A percentile compares a stretch with the other conserved stretches of the same genome.
These are phyloP conservation scores for Pseudorhombus dupliciocellatus DNA, from an alignment of 2,113 vertebrate species.

Conservation along the genomic window DNA sequence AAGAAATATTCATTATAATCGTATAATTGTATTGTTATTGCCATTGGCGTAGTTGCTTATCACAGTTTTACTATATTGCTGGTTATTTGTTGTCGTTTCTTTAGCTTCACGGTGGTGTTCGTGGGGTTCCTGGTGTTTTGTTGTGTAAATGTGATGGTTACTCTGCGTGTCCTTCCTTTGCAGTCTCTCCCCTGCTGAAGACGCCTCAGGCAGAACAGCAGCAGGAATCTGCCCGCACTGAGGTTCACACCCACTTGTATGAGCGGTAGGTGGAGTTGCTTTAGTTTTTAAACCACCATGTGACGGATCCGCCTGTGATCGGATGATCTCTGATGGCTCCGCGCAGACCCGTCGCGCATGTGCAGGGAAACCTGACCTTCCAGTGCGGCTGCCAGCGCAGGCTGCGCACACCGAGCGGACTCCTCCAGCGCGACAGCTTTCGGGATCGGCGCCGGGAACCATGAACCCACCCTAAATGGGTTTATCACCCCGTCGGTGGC, in stretches of 20 bases:
- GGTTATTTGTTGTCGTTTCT: too few relatives aligned
- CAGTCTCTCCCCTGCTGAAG: neutral
- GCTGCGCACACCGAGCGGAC: constrained; percentile 2
- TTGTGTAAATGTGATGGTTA: too few relatives aligned
- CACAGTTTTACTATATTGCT: too few relatives aligned
- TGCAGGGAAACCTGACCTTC: constrained; percentile 13
- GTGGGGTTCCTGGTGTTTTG: too few relatives aligned
- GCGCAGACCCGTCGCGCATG: constrained; percentile 50
- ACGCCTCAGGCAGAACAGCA: neutral
- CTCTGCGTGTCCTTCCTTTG: neutral
- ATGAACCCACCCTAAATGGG: constrained; percentile 67
- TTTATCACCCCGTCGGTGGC: constrained; percentile 35
- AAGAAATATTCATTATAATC: too few relatives aligned
- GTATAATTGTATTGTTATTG: too few relatives aligned
- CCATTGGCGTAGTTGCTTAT: too few relatives aligned
- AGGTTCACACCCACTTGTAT: neutral
- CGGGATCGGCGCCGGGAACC: too few relatives aligned
- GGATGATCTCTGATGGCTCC: constrained; percentile 33
- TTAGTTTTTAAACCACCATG: neutral
- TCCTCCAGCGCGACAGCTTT: neutral
- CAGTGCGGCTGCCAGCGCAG: constrained; percentile 44
- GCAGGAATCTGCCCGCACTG: neutral
- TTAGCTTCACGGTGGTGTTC: too few relatives aligned
- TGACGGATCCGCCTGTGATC: fast-evolving
- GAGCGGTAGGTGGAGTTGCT: neutral